Evolutionary conservation across 1,140 invertebrate genomes (phyloP).

Genomic region (Aphis gossypii): DNA sequence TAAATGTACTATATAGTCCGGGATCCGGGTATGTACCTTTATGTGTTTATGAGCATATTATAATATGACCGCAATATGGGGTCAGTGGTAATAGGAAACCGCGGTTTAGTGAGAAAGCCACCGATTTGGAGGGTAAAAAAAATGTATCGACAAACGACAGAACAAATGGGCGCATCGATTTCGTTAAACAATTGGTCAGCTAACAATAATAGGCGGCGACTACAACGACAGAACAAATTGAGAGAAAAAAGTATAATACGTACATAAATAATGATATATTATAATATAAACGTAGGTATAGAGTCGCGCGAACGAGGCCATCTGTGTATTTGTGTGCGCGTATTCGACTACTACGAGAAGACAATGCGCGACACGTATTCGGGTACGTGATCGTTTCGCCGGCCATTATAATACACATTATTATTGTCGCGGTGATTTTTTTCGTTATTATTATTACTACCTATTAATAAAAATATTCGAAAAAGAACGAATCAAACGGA

Average conservation of each 20-base stretch:
- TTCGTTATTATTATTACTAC: background rate
- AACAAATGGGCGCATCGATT: background rate
- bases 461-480: constrained; percentile 39
- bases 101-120: background rate
- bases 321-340: background rate
- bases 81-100: background rate
- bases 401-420: constrained; percentile 47
- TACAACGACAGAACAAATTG: background rate
- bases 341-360: constrained; percentile 4
- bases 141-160: background rate
- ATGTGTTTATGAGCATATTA: background rate
- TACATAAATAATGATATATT: background rate
- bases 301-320: constrained; percentile 38
- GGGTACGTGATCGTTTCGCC: constrained; percentile 49
- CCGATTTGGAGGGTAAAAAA: background rate
- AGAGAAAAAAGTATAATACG: constrained; percentile 28
- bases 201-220: constrained; percentile 24
- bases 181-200: constrained; percentile 34
- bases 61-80: background rate
- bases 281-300: background rate
- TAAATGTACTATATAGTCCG: background rate
- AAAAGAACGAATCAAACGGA: constrained; percentile 44
- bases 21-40: too few species aligned
- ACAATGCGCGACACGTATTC: constrained; percentile 52
- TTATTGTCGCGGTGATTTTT: constrained; percentile 49